Percentiles rank a stretch among this genome's conserved stretches.
These are phyloP conservation scores for Dicycla oo DNA, from an alignment of 2,888 invertebrate species.

Conservation along the genomic window DNA sequence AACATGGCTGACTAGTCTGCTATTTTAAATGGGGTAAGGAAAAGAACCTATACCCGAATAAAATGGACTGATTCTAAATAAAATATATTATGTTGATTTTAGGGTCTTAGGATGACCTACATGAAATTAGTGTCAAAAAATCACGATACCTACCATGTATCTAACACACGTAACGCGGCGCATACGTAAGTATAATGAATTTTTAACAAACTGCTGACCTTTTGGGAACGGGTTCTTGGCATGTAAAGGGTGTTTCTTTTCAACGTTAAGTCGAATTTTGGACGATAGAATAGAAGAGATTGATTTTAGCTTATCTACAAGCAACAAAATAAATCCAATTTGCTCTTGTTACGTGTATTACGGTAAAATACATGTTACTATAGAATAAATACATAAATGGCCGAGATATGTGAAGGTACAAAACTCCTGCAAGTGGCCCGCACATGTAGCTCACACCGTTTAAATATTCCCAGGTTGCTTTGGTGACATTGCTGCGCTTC, in stretches of 20 bases:
- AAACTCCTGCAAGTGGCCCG: not conserved
- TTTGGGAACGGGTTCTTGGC: conserved; percentile 68
- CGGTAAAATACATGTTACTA: not conserved
- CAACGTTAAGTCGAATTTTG: not conserved
- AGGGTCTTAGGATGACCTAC: conserved; percentile 30
- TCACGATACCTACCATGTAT: conserved; percentile 33
- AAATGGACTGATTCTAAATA: not conserved
- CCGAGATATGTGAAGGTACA: not conserved
- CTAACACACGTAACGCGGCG: conserved; percentile 37
- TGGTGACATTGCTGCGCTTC: not conserved
- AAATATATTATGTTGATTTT: conserved; percentile 14
- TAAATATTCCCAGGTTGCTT: not conserved
- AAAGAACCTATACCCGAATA: not conserved
- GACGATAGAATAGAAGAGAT: not conserved
- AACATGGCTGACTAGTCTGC: not conserved
- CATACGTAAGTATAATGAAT: conserved; percentile 75
- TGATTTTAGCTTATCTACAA: not conserved
- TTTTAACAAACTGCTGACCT: conserved; percentile 81
- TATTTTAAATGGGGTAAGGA: not conserved
- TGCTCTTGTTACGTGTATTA: not conserved
- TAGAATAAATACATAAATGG: not conserved
- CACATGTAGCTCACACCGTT: not conserved
- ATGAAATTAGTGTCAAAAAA: conserved; percentile 35
- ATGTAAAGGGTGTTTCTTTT: conserved; percentile 65
- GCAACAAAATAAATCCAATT: not conserved